A percentile compares a stretch with the other conserved stretches of the same genome.
Conservation (phyloP, 2,797 vertebrate species). For the Schizopygopsis malacanthus region DNA sequence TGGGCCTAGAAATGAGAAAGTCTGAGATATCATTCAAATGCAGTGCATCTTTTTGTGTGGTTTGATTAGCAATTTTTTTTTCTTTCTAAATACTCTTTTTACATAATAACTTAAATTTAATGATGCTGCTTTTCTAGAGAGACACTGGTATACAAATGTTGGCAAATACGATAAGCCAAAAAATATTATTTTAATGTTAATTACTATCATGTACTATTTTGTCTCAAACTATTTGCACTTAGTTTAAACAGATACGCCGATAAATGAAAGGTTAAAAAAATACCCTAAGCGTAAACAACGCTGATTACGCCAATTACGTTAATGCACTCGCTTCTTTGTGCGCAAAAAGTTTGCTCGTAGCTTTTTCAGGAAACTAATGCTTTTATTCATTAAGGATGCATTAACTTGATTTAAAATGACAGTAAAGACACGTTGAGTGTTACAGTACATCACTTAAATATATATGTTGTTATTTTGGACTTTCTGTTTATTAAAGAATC, state of each 20-base stretch:
- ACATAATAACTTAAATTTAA: neutral
- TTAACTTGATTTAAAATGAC: neutral
- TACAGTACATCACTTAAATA: neutral
- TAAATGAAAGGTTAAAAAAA: too few relatives aligned
- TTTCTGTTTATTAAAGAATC: neutral
- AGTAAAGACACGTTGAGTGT: neutral
- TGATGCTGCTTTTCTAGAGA: neutral
- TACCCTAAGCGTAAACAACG: too few relatives aligned
- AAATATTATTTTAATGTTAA: neutral
- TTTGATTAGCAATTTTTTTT: constrained; percentile 2
- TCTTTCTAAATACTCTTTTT: neutral
- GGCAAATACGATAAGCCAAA: neutral
- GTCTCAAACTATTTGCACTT: neutral
- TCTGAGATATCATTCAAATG: constrained; percentile 4
- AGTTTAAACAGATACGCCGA: neutral
- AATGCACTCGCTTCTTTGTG: too few relatives aligned
- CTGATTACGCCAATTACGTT: too few relatives aligned
- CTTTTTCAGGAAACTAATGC: neutral
- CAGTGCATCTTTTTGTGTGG: neutral
- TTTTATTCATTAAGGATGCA: neutral
- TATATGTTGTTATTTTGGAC: neutral
- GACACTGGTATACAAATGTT: neutral
- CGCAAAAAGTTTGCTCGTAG: too few relatives aligned
- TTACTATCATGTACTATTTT: neutral
- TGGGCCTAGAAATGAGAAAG: constrained; percentile 59